A percentile compares a stretch with the other conserved stretches of the same genome.
These are phyloP conservation scores for Bursaphelenchus okinawaensis DNA, from an alignment of 2,888 invertebrate genomes.

Conservation along the genomic window DNA sequence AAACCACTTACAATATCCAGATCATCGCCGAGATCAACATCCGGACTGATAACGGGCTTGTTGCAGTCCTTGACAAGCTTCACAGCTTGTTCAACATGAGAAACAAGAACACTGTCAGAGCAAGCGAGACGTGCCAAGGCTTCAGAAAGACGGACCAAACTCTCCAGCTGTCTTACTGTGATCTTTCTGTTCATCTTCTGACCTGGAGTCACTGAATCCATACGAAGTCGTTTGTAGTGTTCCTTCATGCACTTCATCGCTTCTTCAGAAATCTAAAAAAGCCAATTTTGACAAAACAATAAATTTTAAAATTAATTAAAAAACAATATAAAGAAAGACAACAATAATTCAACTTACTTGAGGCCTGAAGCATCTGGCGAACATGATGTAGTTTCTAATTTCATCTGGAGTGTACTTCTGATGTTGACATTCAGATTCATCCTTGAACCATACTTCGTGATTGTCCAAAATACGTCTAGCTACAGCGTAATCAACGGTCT, in stretches of 20 bases:
- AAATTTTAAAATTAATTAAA: neutral
- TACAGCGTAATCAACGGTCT: constrained; percentile 89
- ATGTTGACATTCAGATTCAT: constrained; percentile 68
- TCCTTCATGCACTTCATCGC: constrained; percentile 78
- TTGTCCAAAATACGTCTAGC: constrained; percentile 90
- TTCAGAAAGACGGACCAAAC: constrained; percentile 90
- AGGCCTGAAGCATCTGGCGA: constrained; percentile 91
- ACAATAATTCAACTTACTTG: constrained; percentile 62
- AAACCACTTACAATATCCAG: constrained; percentile 4
- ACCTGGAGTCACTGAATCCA: constrained; percentile 66
- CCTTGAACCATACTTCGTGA: constrained; percentile 65
- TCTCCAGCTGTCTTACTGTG: constrained; percentile 90
- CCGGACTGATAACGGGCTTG: constrained; percentile 80
- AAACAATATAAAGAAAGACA: neutral
- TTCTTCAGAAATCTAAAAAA: constrained; percentile 65
- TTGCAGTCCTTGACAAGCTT: constrained; percentile 62
- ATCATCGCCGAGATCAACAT: constrained; percentile 70
- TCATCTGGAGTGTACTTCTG: constrained; percentile 82
- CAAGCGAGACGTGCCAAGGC: constrained; percentile 94
- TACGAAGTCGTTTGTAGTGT: constrained; percentile 78
- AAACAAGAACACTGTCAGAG: constrained; percentile 71
- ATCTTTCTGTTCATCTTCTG: constrained; percentile 65
- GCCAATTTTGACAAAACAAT: neutral
- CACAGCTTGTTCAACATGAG: constrained; percentile 85
- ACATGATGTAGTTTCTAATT: constrained; percentile 87